Percentiles rank a stretch among this genome's conserved stretches.
These are phyloP conservation scores for Thalassophryne amazonica DNA, from an alignment of 2,797 vertebrate genomes.

Conservation along the genomic window DNA sequence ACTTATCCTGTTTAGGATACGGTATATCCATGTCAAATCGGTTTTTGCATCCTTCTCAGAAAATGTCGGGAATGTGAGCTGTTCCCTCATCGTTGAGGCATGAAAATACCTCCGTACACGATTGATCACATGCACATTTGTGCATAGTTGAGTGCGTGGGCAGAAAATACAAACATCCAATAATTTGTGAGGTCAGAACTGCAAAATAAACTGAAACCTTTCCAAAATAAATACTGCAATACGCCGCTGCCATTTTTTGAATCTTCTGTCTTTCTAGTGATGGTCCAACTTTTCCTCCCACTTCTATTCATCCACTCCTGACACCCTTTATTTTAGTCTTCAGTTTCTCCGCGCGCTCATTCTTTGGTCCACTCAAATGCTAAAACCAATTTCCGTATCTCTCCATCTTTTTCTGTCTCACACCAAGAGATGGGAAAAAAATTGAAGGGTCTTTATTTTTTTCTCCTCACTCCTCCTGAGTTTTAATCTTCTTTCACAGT, in stretches of 20 bases:
- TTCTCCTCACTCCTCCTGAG: constrained; percentile 11
- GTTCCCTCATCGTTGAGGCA: too few species aligned
- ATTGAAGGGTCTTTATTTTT: constrained; percentile 16
- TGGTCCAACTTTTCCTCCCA: constrained; percentile 29
- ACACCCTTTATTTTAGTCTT: constrained; percentile 15
- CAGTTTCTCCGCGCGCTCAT: constrained; percentile 12
- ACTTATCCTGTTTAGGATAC: neutral
- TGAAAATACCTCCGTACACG: too few species aligned
- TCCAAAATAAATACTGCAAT: too few species aligned
- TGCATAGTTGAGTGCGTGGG: too few species aligned
- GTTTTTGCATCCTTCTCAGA: too few species aligned
- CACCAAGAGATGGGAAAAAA: neutral
- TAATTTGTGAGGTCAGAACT: too few species aligned
- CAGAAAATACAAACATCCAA: too few species aligned
- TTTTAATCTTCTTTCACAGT: constrained; percentile 1
- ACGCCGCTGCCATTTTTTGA: constrained; percentile 11
- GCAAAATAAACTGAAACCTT: too few species aligned
- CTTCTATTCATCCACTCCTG: constrained; percentile 21
- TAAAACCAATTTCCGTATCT: constrained; percentile 42
- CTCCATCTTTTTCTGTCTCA: constrained; percentile 12
- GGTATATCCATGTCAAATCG: neutral
- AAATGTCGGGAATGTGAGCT: too few species aligned
- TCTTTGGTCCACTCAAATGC: constrained; percentile 23
- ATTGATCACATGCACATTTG: too few species aligned
- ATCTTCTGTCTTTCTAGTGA: constrained; percentile 19